Percentiles rank a stretch among this genome's conserved stretches.
phyloP scores from a whole-genome alignment of 2,888 invertebrate species.

The Girardia tigrina region DNA sequence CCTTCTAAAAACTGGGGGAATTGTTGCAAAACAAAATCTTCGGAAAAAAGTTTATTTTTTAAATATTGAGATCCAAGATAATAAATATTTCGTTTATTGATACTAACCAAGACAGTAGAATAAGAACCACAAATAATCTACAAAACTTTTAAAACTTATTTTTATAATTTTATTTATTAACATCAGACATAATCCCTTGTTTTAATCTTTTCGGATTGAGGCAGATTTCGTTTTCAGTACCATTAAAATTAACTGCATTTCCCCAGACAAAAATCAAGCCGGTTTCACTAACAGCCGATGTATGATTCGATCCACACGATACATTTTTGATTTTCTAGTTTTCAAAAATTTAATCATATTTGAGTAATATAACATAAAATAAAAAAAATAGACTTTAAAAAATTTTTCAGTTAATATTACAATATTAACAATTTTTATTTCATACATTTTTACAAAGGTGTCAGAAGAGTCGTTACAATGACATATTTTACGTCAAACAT shows the following conservation, averaged over 20 bases:
- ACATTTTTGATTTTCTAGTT: background rate
- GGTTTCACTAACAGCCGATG: background rate
- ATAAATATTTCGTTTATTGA: background rate
- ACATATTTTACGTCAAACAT: no score
- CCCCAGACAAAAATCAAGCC: background rate
- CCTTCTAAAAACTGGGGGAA: background rate
- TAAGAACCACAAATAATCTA: background rate
- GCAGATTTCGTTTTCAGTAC: background rate
- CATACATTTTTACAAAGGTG: no score
- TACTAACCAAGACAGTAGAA: background rate
- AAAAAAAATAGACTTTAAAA: no score
- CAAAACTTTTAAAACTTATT: background rate
- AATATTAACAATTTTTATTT: no score
- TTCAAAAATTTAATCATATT: no score
- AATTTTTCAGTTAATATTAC: no score
- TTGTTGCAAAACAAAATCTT: background rate
- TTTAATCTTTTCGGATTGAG: background rate
- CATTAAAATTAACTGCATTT: background rate
- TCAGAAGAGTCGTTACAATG: no score
- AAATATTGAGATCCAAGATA: background rate
- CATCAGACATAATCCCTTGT: background rate
- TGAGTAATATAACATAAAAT: no score
- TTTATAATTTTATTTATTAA: background rate
- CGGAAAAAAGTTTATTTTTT: background rate
- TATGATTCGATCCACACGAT: constrained; percentile 4